Evolutionary conservation across 2,888 invertebrate species (phyloP), one percentile per base, ranked within the genome.

Genomic region (Desoria tigrina): DNA sequence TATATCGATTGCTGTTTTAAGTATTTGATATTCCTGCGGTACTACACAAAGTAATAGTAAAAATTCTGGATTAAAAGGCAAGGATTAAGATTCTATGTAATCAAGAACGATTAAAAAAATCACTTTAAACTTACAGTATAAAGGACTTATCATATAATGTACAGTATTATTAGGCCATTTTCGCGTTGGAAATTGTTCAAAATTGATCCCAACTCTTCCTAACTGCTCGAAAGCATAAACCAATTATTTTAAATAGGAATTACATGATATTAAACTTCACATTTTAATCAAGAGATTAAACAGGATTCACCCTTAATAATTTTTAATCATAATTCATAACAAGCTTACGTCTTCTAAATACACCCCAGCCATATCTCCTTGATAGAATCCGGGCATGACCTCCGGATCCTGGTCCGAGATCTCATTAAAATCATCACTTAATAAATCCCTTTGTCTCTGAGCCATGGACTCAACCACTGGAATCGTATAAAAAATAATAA

Each of bases 361-460:
- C 6, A 84, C 84, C 70, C 87, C 81, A 1, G 87, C 87, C 81
- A 88, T 87, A 73, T 88, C 87, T 2, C 88, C 88, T 79, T 88
- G 86, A 77, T 85, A 87, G 32, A 88, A 79, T 18, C 86, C 86
- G 0, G 87, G 87, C 68, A 82, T 82, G 0, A 87, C 84, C 80
- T 88, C 87, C 0, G 87, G 86, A 79, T 88, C 87, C 73, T 84
- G 82, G n/a, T 77, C 74, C 49, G 65, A 50, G 6, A 62, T 21
- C 14, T 70, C 66, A 2, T 62, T 63, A 51, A 68, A 64, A 32
- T 67, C 69, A 4, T 76, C 73, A 4, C 73, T 42, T 28, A 76
- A 56, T 21, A 45, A 16, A 56, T 76, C 73, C 24, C 75, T 50
- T 61, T 76, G 75, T 42, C 61, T 62, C 39, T 66, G 63, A 3